Evolutionary conservation across 2,797 vertebrate genomes (phyloP), one percentile per base, ranked within the genome.

Genomic region (Coracias cyanogaster): DNA sequence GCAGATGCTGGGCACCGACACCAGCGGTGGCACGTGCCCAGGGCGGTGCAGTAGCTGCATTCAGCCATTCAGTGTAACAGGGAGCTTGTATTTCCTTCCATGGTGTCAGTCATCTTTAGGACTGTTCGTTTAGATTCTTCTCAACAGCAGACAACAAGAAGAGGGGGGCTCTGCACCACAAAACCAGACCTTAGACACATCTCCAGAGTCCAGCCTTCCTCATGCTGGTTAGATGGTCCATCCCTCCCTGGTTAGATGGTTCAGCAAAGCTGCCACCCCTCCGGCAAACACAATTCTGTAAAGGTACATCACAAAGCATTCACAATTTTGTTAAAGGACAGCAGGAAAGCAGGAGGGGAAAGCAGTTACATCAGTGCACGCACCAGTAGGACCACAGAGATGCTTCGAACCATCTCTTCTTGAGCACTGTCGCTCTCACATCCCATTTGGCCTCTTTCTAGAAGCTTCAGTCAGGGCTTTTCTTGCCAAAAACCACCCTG

Each of bases 1-100:
- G 0, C 0, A 3, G 0, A 2, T 11, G 31, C n/a, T 29, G 12
- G 24, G 74, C 62, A 25, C 31, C 7, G 3, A 9, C 2, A 0
- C 1, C 6, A 3, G 48, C 14, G 7, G 24, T 0, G 15, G 17
- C 17, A 11, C 0, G 3, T 4, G 29, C 12, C 15, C 29, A 7
- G 2, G 4, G 52, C 48, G 3, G 8, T 5, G 18, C 18, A 0
- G 35, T 3, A 2, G 9, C 25, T 33, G 4, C 29, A 10, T 7
- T n/a, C 29, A 43, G 41, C 41, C 41, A 4, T n/a, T 29, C 4
- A 6, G 7, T 19, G 26, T 26, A 20, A 33, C 15, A 6, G 48
- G 22, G 41, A 62, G 8, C 31, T 28, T 24, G 12, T 15, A 6
- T 7, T 28, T n/a, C 18, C 28, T 26, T 18, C 8, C 18, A 0